Percentiles rank a stretch among this genome's conserved stretches.
phyloP scores from a whole-genome alignment of 2,888 invertebrate species.

The Notocelia uddmanniana region DNA sequence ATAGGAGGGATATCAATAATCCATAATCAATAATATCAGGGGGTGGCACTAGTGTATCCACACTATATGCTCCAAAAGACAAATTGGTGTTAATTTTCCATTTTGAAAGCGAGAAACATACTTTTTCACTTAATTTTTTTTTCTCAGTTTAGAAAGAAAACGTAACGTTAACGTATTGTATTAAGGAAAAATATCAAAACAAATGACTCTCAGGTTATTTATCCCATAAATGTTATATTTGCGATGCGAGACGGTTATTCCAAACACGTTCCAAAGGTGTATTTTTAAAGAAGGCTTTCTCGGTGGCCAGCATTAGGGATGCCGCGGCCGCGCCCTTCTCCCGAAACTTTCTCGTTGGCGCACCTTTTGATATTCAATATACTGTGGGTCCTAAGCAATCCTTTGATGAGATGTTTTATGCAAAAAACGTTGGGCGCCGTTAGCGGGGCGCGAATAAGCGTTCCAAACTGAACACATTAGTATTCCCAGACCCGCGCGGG shows the following conservation, averaged over 20 bases:
- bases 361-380: constrained; percentile 86
- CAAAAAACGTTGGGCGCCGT: constrained; percentile 84
- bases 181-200: constrained; percentile 51
- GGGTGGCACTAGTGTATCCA: background rate
- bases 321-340: constrained; percentile 70
- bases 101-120: background rate
- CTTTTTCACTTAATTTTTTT: background rate
- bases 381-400: constrained; percentile 82
- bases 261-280: constrained; percentile 80
- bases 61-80: background rate
- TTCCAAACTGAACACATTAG: constrained; percentile 85
- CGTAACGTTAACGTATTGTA: constrained; percentile 42
- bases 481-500: constrained; percentile 76
- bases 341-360: constrained; percentile 78
- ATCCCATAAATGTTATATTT: constrained; percentile 58
- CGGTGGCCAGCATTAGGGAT: constrained; percentile 78
- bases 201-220: constrained; percentile 52
- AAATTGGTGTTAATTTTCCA: background rate
- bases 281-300: constrained; percentile 83
- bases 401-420: constrained; percentile 87
- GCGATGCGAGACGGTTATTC: constrained; percentile 71
- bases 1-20: constrained; percentile 43
- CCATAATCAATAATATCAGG: constrained; percentile 4
- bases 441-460: constrained; percentile 83
- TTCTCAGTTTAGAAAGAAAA: constrained; percentile 24